Evolutionary conservation across 2,888 invertebrate species (phyloP).

Genomic region (Chymomyza caudatula): DNA sequence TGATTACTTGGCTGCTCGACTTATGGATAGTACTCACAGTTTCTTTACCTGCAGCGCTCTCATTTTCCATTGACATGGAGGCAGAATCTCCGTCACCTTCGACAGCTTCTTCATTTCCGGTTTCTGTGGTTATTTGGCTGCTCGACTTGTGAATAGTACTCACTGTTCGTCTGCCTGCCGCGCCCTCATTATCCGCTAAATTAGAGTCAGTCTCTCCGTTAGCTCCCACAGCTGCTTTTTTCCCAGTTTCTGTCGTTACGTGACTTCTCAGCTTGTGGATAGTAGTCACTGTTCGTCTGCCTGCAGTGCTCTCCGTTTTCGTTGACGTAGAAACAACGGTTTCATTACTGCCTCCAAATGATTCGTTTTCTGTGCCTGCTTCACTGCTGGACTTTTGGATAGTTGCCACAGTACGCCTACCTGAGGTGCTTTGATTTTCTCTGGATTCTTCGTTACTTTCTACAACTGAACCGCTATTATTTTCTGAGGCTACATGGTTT

Average conservation of each 20-base stretch:
- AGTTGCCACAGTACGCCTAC: too few relatives aligned
- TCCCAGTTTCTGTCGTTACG: too few relatives aligned
- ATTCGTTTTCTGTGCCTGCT: too few relatives aligned
- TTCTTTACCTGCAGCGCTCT: not conserved
- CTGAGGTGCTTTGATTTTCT: not conserved
- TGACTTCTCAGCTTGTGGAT: too few relatives aligned
- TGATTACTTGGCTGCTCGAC: not conserved
- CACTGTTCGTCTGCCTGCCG: not conserved
- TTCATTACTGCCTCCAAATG: too few relatives aligned
- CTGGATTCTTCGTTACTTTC: not conserved
- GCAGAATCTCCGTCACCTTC: not conserved
- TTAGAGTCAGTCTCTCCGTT: not conserved
- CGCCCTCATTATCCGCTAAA: not conserved
- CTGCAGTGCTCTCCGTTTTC: too few relatives aligned
- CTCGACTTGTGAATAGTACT: not conserved
- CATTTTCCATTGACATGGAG: not conserved
- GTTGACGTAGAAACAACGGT: too few relatives aligned
- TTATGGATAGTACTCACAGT: not conserved
- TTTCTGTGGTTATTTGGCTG: not conserved
- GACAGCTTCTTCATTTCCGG: not conserved
- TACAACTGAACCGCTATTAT: not conserved
- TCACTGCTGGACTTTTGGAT: too few relatives aligned
- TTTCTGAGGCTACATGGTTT: not conserved
- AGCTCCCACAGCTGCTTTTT: not conserved
- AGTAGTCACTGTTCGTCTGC: too few relatives aligned